Conservation (phyloP, 2,888 invertebrate species). For the Lamellibrachia satsuma region DNA sequence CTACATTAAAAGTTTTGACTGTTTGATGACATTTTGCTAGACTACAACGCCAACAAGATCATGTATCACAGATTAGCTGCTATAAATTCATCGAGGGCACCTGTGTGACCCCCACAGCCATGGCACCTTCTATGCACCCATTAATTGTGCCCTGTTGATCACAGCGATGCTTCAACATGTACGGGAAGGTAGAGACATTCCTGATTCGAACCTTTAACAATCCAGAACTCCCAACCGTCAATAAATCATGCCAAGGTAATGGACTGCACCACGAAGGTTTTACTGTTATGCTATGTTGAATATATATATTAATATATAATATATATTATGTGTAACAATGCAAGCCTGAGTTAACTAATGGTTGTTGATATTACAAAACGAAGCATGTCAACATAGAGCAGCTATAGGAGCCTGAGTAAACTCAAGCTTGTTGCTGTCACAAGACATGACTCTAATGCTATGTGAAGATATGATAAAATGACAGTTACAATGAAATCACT, state of each 20-base stretch:
- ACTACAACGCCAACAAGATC: not conserved
- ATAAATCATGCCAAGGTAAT: not conserved
- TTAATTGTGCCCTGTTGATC: slow-evolving; percentile 1
- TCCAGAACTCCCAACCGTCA: not conserved
- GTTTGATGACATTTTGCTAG: not conserved
- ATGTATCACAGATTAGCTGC: not conserved
- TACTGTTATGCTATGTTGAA: not conserved
- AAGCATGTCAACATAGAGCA: not conserved
- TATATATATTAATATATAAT: not conserved
- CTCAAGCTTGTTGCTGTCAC: too few relatives aligned
- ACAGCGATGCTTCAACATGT: not conserved
- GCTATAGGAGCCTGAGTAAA: too few relatives aligned
- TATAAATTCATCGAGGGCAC: not conserved
- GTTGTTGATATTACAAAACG: not conserved
- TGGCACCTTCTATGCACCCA: not conserved
- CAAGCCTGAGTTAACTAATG: not conserved
- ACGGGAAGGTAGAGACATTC: not conserved
- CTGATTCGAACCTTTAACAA: not conserved
- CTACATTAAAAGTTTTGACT: not conserved
- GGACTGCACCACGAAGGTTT: not conserved
- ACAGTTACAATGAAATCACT: not conserved
- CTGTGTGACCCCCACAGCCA: not conserved
- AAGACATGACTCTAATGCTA: too few relatives aligned
- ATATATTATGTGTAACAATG: not conserved
- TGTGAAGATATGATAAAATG: too few relatives aligned